A percentile compares a stretch with the other conserved stretches of the same genome.
These are phyloP conservation scores for Hofmannophila pseudospretella DNA, from an alignment of 2,888 invertebrate species.

Conservation along the genomic window DNA sequence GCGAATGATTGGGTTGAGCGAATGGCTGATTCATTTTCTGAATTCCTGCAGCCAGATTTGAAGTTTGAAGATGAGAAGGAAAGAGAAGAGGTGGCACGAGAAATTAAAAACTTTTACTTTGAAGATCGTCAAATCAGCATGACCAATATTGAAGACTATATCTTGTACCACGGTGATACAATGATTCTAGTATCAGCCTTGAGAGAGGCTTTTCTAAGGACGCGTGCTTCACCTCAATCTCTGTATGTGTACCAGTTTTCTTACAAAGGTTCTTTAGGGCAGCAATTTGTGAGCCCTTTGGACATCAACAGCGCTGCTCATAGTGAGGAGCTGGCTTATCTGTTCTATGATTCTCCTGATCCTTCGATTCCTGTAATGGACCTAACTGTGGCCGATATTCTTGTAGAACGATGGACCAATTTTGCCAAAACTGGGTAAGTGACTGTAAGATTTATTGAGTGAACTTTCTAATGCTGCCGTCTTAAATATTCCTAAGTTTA, in stretches of 20 bases:
- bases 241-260: slow-evolving; percentile 64
- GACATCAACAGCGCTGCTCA: slow-evolving; percentile 45
- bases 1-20: slow-evolving; percentile 47
- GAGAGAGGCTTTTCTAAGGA: slow-evolving; percentile 47
- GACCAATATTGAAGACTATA: slow-evolving; percentile 31
- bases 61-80: slow-evolving; percentile 35
- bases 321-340: slow-evolving; percentile 58
- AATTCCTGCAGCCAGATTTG: slow-evolving; percentile 58
- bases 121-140: slow-evolving; percentile 26
- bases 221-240: slow-evolving; percentile 22
- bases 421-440: slow-evolving; percentile 60
- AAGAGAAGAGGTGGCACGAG: slow-evolving; percentile 26
- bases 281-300: slow-evolving; percentile 41
- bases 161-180: slow-evolving; percentile 58
- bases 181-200: slow-evolving; percentile 57
- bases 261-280: slow-evolving; percentile 50
- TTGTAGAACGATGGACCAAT: slow-evolving; percentile 62
- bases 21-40: slow-evolving; percentile 49
- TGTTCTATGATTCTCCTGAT: slow-evolving; percentile 33
- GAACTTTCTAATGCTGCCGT: no score
- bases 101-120: slow-evolving; percentile 49
- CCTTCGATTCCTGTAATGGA: slow-evolving; percentile 27
- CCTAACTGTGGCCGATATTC: slow-evolving; percentile 38
- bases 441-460: no score
- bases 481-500: no score